A percentile compares a stretch with the other conserved stretches of the same genome.
Conservation (phyloP, 2,113 vertebrate species). For the Prunella himalayana region DNA sequence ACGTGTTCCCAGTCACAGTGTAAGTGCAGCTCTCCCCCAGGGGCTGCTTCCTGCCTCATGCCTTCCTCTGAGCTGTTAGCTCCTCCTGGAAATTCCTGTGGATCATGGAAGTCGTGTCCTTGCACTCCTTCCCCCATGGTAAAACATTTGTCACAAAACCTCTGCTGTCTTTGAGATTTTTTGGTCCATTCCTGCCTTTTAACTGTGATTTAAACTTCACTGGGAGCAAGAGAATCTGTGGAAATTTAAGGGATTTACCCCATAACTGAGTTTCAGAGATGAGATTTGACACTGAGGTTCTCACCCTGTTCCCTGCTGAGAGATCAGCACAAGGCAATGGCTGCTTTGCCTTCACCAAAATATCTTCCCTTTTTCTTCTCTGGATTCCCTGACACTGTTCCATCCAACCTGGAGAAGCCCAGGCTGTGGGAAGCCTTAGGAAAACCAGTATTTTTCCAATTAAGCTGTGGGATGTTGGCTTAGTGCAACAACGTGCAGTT, state of each 20-base stretch:
- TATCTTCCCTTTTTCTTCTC: not conserved
- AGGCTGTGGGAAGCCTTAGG: not conserved
- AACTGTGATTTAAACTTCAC: not conserved
- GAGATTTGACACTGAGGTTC: not conserved
- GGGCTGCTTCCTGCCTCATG: not conserved
- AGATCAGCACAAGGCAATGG: not conserved
- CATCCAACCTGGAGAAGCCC: not conserved
- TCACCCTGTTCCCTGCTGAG: not conserved
- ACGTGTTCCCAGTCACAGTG: constrained; percentile 94
- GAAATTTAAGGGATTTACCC: not conserved
- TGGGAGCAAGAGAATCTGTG: not conserved
- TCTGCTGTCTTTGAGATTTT: not conserved
- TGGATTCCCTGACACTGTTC: not conserved
- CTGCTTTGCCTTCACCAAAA: not conserved
- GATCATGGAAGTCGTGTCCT: accelerated
- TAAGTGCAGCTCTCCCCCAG: constrained; percentile 66
- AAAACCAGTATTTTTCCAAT: not conserved
- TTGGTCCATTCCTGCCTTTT: not conserved
- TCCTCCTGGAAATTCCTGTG: not conserved
- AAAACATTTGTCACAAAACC: not conserved
- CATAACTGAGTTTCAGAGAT: not conserved
- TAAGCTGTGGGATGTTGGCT: not conserved
- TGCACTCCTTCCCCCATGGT: not conserved
- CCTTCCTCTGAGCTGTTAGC: not conserved
- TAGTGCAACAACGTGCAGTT: not conserved